These are phyloP conservation scores for Notarius quadriscutis DNA, from an alignment of 2,113 vertebrate species.

Conservation along the genomic window DNA sequence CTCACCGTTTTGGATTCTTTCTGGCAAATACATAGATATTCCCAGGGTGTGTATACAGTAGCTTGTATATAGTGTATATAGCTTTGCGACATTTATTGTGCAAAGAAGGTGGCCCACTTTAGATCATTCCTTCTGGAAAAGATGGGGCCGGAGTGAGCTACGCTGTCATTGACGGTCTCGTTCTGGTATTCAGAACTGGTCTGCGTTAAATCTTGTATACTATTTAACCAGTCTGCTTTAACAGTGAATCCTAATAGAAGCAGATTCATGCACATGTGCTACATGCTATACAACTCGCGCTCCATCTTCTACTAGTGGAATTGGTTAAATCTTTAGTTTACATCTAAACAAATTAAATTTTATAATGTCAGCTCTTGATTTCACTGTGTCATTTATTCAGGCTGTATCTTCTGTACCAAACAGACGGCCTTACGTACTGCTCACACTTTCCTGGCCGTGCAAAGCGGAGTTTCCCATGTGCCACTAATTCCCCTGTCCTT, in stretches of 20 bases:
- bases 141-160: too few species aligned
- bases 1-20: too few species aligned
- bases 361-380: not conserved
- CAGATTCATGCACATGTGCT: not conserved
- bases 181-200: not conserved
- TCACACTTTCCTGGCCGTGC: constrained; percentile 19
- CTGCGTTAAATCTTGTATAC: not conserved
- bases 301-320: not conserved
- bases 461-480: constrained; percentile 13
- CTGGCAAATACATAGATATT: too few species aligned
- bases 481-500: constrained; percentile 48
- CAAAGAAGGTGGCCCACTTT: too few species aligned
- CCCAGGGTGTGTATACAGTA: too few species aligned
- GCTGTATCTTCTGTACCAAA: not conserved
- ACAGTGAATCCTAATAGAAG: not conserved
- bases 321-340: not conserved
- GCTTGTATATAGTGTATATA: too few species aligned
- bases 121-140: too few species aligned
- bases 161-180: too few species aligned
- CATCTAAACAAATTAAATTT: not conserved
- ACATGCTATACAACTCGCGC: not conserved
- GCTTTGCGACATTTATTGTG: too few species aligned
- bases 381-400: not conserved
- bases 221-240: not conserved
- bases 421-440: not conserved